Evolutionary conservation across 2,888 invertebrate genomes (phyloP), one percentile per base, ranked within the genome.

Genomic region (Strigamia transsilvanica): DNA sequence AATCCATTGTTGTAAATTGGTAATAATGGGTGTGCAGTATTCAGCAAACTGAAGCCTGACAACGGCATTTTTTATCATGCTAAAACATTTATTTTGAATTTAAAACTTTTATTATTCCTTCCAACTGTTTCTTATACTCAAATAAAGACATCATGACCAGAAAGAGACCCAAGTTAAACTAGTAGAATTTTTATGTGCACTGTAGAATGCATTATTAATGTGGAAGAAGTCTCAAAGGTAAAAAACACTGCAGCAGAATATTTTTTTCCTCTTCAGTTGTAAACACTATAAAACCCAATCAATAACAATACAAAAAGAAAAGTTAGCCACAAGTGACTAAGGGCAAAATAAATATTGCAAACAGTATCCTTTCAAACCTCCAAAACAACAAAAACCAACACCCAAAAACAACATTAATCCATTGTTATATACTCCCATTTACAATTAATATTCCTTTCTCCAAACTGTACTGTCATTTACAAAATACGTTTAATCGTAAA

Each of bases 231-330:
- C 66, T 66, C 66, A 66, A 66, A 66, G 66, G 66, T 32, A 66
- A 51, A 66, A 66, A 66, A 32, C 32, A 66, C 66, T 7, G 13
- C 27, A 7, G 13, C 6, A 27, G 66, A 66, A 66, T 66, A n/a
- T 51, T 51, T 34, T 34, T 34, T 51, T 51, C n/a, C n/a, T n/a
- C 51, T 18, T 51, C 51, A 27, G 13, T 9, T 66, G 66, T 32
- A 66, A 66, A 66, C 66, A 66, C 66, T 66, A 66, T 15, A 61
- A 66, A 66, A 66, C 66, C 66, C 12, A 66, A 66, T 66, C 66
- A 66, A 66, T 66, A 66, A 13, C 2, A 27, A 66, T 7, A 66
- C 13, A 32, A 18, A n/a, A 51, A 51, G 15, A 51, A 18, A 23
- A 61, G 9, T 61, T 61, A 61, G 21, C 61, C 61, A 61, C 61